Base-by-base conservation (phyloP, 2,888 invertebrate species). In the Cheilosia pagana region DNA sequence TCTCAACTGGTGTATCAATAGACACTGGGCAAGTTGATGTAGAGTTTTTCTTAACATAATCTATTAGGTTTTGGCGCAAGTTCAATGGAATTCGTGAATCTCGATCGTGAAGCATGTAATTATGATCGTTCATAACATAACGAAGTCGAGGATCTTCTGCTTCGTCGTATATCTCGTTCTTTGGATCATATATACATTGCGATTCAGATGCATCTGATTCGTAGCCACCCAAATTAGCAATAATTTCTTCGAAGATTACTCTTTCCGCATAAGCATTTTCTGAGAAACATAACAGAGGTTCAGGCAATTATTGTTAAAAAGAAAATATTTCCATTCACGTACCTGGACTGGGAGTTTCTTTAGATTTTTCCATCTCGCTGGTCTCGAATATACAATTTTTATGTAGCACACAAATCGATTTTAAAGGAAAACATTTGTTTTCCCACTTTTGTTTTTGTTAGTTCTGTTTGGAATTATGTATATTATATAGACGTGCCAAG, bases 41-140 rank as follows among this genome's bases (percentile, higher is more conserved):
- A 4, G 72, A 50, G 23, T 79, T 79, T 21, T 21, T 83, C 41
- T 74, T 85, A 6, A 87, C 59, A 53, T 89, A 88, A 67, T 85
- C 88, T 16, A 88, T 48, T 1, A 89, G 74, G 70, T 78, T 85
- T 62, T 86, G 75, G 31, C 85, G 85, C 14, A 85, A 35, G 62
- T 71, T 57, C 1, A 23, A 16, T 25, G 71, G 48, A 39, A 63
- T 45, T 28, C 43, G 35, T 5, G 65, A 41, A 50, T 75, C 45
- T 10, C 41, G 60, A 14, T 60, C 50, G 50, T 21, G 48, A 1
- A 88, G 75, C 10, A 88, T 88, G 57, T 89, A 89, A 67, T 89
- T 90, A 65, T 89, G 89, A 77, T 89, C 89, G 65, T 87, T 88
- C 63, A 89, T 78, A 57, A 89, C 81, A 63, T 86, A 79, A 3